Base-by-base conservation (phyloP, 2,113 vertebrate species). In the Saguinus midas region DNA sequence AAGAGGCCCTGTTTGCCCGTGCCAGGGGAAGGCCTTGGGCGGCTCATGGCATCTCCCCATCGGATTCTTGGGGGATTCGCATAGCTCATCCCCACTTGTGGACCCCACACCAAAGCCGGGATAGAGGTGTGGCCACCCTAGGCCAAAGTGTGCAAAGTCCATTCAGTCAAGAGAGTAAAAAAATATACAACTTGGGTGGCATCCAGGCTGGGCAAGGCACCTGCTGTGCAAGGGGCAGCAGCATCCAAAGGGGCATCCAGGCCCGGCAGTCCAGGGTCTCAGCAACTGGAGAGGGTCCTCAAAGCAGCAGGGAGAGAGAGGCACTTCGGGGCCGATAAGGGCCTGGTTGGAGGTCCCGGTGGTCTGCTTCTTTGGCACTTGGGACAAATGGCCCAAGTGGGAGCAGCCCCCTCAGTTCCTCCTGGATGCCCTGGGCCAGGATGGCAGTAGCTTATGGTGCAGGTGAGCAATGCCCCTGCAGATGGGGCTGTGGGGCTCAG, bases 311-410 rank as follows among this genome's bases (percentile, higher is more conserved):
- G 86, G 52, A 81, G 10, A 86, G 90, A 81, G 8, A 86, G 91
- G 94, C 93, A 85, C 96, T 82, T 75, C 57, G 92, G 83, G 92
- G 35, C 17, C 97, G 58, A 14, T 3, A 0, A 1, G n/a, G 61
- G 84, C 58, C 92, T 37, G 5, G 25, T 45, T 11, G 66, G 85
- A 21, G 43, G 25, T 40, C 73, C 91, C 73, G 2, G 17, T 57
- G 97, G 97, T 95, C 97, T 87, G 93, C 84, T 92, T 96, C 91
- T 97, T 97, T 87, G 97, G 97, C 94, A 72, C 43, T 96, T 92
- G 94, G 93, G 94, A 76, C 85, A 80, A 72, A 52, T 0, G n/a
- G 90, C 83, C 3, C 89, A 72, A 50, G 48, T 13, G 35, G 48
- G 80, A 81, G 10, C 2, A 23, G 76, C 52, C 68, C 80, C 0